phyloP scores from a whole-genome alignment of 1,140 invertebrate species.

The Triops cancriformis region DNA sequence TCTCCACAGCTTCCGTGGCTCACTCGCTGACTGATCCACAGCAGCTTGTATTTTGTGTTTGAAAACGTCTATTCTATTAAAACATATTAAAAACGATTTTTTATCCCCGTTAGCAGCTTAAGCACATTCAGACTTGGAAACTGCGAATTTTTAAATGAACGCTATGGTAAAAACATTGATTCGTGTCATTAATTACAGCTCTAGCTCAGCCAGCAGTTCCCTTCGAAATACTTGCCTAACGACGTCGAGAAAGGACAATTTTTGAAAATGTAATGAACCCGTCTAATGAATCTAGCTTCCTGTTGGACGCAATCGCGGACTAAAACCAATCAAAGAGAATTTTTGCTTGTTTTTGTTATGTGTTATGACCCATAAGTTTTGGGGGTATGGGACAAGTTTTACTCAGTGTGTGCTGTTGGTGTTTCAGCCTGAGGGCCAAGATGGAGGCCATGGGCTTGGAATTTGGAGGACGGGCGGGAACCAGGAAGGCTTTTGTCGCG shows the following conservation, averaged over 20 bases:
- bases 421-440: slow-evolving; percentile 12
- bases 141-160: not conserved
- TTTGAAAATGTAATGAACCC: not conserved
- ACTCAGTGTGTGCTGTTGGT: slow-evolving; percentile 12
- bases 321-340: not conserved
- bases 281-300: not conserved
- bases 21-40: not conserved
- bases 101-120: not conserved
- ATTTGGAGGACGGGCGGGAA: slow-evolving; percentile 8
- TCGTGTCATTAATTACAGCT: not conserved
- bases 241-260: not conserved
- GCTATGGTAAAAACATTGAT: not conserved
- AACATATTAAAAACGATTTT: not conserved
- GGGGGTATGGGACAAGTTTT: not conserved
- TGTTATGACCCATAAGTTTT: not conserved
- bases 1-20: slow-evolving; percentile 22
- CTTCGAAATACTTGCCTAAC: not conserved
- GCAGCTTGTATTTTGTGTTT: not conserved
- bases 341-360: not conserved
- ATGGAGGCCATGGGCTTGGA: slow-evolving; percentile 12
- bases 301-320: not conserved
- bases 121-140: not conserved
- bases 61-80: not conserved
- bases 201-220: not conserved
- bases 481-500: slow-evolving; percentile 12